These are phyloP conservation scores for Hydrolagus affinis DNA, from an alignment of 2,113 vertebrate genomes.

Conservation along the genomic window DNA sequence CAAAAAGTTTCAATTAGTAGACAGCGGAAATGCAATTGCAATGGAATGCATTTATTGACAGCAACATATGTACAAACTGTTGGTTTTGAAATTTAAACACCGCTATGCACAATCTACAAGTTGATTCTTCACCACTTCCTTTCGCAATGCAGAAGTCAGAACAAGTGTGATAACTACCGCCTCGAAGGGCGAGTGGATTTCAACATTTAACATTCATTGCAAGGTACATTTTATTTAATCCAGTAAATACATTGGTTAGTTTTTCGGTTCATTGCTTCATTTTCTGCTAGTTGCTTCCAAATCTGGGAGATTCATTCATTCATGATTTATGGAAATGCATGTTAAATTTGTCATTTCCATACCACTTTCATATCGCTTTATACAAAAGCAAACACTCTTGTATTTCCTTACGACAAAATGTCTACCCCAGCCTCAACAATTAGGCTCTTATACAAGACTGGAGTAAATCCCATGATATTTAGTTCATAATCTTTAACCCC, in stretches of 20 bases:
- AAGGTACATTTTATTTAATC: neutral
- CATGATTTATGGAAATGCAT: too few species aligned
- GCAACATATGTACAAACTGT: neutral
- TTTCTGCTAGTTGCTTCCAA: too few species aligned
- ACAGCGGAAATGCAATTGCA: neutral
- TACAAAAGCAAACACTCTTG: too few species aligned
- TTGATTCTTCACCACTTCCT: conserved; percentile 10
- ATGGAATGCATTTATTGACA: neutral
- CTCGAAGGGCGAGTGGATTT: conserved; percentile 10
- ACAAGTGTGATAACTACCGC: neutral
- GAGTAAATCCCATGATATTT: neutral
- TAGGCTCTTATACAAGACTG: neutral
- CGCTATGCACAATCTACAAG: too few species aligned
- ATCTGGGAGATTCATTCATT: too few species aligned
- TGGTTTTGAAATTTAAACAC: neutral
- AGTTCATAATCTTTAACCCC: neutral
- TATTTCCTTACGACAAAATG: too few species aligned
- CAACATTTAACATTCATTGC: too few species aligned
- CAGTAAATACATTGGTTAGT: too few species aligned
- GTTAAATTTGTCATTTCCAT: too few species aligned
- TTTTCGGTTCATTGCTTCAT: neutral
- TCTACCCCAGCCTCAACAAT: too few species aligned
- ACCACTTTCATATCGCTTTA: too few species aligned
- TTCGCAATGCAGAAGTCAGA: neutral
- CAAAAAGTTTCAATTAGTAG: neutral